These are phyloP conservation scores for Meloidogyne hapla DNA, from an alignment of 1,140 invertebrate species.

Conservation along the genomic window DNA sequence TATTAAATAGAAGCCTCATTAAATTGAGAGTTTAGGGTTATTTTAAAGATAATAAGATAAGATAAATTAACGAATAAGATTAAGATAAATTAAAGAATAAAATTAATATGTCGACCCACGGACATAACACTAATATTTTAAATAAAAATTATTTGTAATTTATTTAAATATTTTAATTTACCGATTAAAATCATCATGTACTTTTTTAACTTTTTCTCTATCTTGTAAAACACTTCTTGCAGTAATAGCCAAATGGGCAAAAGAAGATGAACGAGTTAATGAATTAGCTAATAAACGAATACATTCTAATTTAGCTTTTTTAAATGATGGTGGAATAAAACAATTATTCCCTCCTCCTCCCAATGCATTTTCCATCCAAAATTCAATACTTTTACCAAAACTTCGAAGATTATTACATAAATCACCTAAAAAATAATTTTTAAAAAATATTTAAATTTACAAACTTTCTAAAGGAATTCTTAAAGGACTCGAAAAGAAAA, in stretches of 20 bases:
- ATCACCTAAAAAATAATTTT: conserved; percentile 20
- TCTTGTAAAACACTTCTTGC: conserved; percentile 93
- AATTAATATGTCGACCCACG: too few relatives aligned
- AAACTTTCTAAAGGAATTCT: conserved; percentile 63
- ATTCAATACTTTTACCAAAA: conserved; percentile 31
- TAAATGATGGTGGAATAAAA: conserved; percentile 75
- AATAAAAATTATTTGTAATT: conserved; percentile 20
- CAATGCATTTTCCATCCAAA: conserved; percentile 84
- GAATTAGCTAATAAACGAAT: conserved; percentile 91
- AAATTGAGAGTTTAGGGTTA: too few relatives aligned
- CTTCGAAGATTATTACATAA: conserved; percentile 18
- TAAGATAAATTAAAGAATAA: too few relatives aligned
- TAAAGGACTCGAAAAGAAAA: conserved; percentile 91
- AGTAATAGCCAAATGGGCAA: conserved; percentile 96
- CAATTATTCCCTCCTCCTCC: conserved; percentile 70
- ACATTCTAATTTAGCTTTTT: conserved; percentile 76
- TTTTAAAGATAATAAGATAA: too few relatives aligned
- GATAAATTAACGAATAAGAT: too few relatives aligned
- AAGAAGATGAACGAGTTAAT: conserved; percentile 87
- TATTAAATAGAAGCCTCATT: too few relatives aligned
- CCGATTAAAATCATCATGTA: conserved; percentile 91
- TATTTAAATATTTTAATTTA: conserved; percentile 71
- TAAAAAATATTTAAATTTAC: neutral
- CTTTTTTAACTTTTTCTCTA: conserved; percentile 89
- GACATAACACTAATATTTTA: too few relatives aligned